Conservation (phyloP, 2,888 invertebrate species). For the Amphipyra tragopoginis region DNA sequence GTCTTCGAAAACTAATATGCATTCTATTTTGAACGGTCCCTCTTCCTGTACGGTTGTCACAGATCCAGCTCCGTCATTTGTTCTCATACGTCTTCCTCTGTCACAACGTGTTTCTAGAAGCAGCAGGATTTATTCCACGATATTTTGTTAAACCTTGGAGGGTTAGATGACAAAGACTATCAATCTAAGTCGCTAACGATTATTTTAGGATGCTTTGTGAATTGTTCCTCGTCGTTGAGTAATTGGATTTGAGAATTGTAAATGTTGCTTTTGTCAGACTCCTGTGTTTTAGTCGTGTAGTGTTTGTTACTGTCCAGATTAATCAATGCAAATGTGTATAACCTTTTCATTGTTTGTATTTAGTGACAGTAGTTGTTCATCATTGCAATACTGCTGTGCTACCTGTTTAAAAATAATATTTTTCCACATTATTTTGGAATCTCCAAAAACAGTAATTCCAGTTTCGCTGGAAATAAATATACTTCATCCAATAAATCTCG, state of each 20-base stretch:
- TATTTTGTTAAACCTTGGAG: constrained; percentile 44
- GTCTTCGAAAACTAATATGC: constrained; percentile 55
- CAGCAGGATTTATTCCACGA: constrained; percentile 28
- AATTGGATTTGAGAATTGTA: constrained; percentile 21
- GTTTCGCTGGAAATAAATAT: constrained; percentile 1
- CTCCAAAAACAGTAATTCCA: background rate
- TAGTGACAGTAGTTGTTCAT: background rate
- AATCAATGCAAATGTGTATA: constrained; percentile 36
- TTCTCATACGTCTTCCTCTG: constrained; percentile 62
- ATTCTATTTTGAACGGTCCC: constrained; percentile 64
- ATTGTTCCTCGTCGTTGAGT: constrained; percentile 19
- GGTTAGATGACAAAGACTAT: constrained; percentile 33
- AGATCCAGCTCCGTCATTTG: constrained; percentile 69
- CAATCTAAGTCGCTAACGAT: constrained; percentile 37
- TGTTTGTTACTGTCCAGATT: constrained; percentile 14
- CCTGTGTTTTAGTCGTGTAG: constrained; percentile 8
- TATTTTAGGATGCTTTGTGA: constrained; percentile 22
- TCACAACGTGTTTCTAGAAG: constrained; percentile 57
- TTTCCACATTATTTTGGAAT: background rate
- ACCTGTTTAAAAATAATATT: constrained; percentile 4
- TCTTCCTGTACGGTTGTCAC: constrained; percentile 77
- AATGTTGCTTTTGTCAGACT: constrained; percentile 25
- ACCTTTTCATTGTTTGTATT: constrained; percentile 10
- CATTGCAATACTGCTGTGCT: background rate
- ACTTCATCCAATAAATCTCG: constrained; percentile 26